Base-by-base conservation (phyloP, 2,888 invertebrate species). In the Lithodes maja region DNA sequence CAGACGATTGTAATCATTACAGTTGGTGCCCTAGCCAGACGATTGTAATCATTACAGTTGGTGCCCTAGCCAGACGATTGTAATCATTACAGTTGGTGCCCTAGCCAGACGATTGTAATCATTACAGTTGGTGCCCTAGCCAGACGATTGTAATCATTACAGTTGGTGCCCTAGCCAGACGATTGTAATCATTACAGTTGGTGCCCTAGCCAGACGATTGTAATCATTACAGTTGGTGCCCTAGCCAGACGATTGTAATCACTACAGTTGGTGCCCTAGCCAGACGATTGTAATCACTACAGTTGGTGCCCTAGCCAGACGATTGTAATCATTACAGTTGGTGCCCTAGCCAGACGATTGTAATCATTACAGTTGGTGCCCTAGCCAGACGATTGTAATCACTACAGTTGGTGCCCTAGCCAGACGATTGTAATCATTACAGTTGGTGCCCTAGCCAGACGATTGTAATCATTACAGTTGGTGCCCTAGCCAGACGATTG, bases 31-130 rank as follows among this genome's bases (percentile, higher is more conserved):
- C n/a, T n/a, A 50, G 68, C 75, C 50, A 79, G 74, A 53, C 71
- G 75, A 75, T 74, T 75, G 80, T 86, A 86, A 86, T 86, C 86
- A 86, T 86, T 86, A n/a, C n/a, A n/a, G n/a, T n/a, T n/a, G n/a
- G n/a, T n/a, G n/a, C n/a, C n/a, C n/a, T n/a, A 50, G 68, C 75
- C 50, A 79, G 74, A 53, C 71, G 75, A 75, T 74, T 75, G 80
- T 86, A 86, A 86, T 86, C 86, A 86, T 86, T 86, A n/a, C n/a
- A n/a, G n/a, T n/a, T n/a, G n/a, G n/a, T n/a, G n/a, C n/a, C n/a
- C n/a, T n/a, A 50, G 68, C 75, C 50, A 79, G 74, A 53, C 71
- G 75, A 75, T 74, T 75, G 80, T 86, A 86, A 86, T 86, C 86
- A 86, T 86, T 86, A n/a, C n/a, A n/a, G n/a, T n/a, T n/a, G n/a